A percentile compares a stretch with the other conserved stretches of the same genome.
These are phyloP conservation scores for Falco cherrug DNA, from an alignment of 2,797 vertebrate genomes.

Conservation along the genomic window DNA sequence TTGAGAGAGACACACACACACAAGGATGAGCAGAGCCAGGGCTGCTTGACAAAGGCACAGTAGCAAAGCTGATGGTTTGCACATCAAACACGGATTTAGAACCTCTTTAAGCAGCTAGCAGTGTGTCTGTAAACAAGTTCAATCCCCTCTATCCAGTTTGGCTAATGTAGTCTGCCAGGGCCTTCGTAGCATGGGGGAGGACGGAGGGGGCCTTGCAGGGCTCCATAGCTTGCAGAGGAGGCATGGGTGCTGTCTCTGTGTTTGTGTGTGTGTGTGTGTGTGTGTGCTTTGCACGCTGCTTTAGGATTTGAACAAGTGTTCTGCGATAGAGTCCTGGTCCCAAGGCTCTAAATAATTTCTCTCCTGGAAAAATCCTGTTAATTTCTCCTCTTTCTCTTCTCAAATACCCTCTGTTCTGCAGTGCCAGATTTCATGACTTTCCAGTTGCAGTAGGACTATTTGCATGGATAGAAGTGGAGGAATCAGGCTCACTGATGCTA, in stretches of 20 bases:
- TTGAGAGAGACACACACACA: conserved; percentile 63
- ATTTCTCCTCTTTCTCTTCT: conserved; percentile 37
- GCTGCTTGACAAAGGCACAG: conserved; percentile 57
- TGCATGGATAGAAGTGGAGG: conserved; percentile 45
- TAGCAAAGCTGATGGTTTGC: conserved; percentile 83
- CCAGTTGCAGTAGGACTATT: conserved; percentile 20
- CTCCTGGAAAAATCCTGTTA: background rate
- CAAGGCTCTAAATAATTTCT: background rate
- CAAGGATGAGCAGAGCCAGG: conserved; percentile 60
- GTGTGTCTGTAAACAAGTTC: conserved; percentile 86
- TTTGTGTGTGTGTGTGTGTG: background rate
- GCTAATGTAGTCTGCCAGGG: conserved; percentile 85
- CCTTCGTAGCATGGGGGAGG: conserved; percentile 28
- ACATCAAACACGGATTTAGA: conserved; percentile 87
- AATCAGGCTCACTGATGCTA: conserved; percentile 33
- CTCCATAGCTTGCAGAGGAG: background rate
- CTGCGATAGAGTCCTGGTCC: background rate
- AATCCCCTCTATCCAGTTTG: conserved; percentile 84
- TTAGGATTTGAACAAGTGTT: background rate
- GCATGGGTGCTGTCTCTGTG: background rate
- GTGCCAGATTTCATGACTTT: conserved; percentile 20
- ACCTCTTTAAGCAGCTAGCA: conserved; percentile 81
- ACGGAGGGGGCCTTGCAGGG: background rate
- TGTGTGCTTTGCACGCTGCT: background rate
- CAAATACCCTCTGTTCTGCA: conserved; percentile 26